phyloP scores from a whole-genome alignment of 2,113 vertebrate species.

The Cynoglossus semilaevis region DNA sequence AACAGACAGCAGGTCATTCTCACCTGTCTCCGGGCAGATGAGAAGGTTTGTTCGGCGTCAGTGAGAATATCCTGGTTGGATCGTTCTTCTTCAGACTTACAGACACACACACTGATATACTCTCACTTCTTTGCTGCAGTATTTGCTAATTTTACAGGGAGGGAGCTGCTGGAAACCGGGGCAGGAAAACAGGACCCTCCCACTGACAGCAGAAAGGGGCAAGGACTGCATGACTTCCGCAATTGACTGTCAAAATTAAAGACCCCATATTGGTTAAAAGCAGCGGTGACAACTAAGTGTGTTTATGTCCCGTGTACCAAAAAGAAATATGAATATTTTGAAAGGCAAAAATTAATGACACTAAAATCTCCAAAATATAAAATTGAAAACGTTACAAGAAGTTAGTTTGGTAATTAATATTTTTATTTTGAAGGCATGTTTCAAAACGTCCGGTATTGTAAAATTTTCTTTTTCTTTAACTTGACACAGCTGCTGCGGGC shows the following conservation, averaged over 20 bases:
- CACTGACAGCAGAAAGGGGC: slow-evolving; percentile 31
- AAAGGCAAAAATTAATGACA: too few species aligned
- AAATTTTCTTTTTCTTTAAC: neutral
- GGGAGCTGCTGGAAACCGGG: slow-evolving; percentile 54
- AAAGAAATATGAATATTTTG: too few species aligned
- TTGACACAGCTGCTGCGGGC: slow-evolving; percentile 39
- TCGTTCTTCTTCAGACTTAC: slow-evolving; percentile 8
- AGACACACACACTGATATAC: slow-evolving; percentile 1
- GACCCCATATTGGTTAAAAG: too few species aligned
- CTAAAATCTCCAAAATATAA: too few species aligned
- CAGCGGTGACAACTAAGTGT: too few species aligned
- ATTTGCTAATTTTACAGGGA: slow-evolving; percentile 56
- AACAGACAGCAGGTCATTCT: slow-evolving; percentile 8
- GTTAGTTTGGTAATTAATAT: too few species aligned
- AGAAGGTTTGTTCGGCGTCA: slow-evolving; percentile 8
- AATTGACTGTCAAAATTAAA: slow-evolving; percentile 36
- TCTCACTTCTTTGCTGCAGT: slow-evolving; percentile 64
- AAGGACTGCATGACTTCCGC: neutral
- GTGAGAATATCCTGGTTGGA: slow-evolving; percentile 24
- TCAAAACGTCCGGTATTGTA: slow-evolving; percentile 9
- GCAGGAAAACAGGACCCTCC: slow-evolving; percentile 63
- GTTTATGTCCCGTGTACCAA: too few species aligned
- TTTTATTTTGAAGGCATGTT: slow-evolving; percentile 19
- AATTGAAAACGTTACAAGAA: too few species aligned
- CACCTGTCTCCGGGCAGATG: slow-evolving; percentile 48